Percentiles rank a stretch among this genome's conserved stretches.
These are phyloP conservation scores for Siniperca chuatsi DNA, from an alignment of 2,113 vertebrate species.

Conservation along the genomic window DNA sequence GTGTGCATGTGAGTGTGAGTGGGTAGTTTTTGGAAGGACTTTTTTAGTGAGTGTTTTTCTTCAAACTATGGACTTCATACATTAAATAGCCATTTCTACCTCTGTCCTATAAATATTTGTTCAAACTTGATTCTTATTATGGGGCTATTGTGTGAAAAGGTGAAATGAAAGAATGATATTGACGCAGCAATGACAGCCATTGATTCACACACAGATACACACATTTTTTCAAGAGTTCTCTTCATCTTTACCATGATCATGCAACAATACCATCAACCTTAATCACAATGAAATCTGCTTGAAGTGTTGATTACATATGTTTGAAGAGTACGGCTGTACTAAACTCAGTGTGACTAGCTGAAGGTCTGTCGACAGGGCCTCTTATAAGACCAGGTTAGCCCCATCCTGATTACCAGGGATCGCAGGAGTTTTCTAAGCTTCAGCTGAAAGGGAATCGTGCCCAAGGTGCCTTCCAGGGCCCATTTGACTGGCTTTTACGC, in stretches of 20 bases:
- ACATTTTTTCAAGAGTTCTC: not conserved
- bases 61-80: not conserved
- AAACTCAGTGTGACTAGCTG: slow-evolving; percentile 38
- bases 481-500: slow-evolving; percentile 74
- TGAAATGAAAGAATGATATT: not conserved
- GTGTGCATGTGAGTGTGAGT: slow-evolving; percentile 7
- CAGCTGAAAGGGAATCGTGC: slow-evolving; percentile 70
- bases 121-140: not conserved
- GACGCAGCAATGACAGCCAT: not conserved
- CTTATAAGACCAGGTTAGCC: slow-evolving; percentile 60
- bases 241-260: not conserved
- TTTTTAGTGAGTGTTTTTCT: not conserved
- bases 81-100: not conserved
- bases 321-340: slow-evolving; percentile 30
- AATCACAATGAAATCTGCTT: slow-evolving; percentile 7
- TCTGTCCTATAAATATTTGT: not conserved
- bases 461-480: slow-evolving; percentile 69
- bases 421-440: slow-evolving; percentile 58
- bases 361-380: slow-evolving; percentile 61
- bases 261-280: not conserved
- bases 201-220: not conserved
- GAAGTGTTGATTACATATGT: slow-evolving; percentile 44
- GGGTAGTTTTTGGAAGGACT: not conserved
- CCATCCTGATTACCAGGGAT: slow-evolving; percentile 54
- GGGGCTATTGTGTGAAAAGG: not conserved